Evolutionary conservation across 2,797 vertebrate genomes (phyloP).

Genomic region (Neosilurus hyrtlii): DNA sequence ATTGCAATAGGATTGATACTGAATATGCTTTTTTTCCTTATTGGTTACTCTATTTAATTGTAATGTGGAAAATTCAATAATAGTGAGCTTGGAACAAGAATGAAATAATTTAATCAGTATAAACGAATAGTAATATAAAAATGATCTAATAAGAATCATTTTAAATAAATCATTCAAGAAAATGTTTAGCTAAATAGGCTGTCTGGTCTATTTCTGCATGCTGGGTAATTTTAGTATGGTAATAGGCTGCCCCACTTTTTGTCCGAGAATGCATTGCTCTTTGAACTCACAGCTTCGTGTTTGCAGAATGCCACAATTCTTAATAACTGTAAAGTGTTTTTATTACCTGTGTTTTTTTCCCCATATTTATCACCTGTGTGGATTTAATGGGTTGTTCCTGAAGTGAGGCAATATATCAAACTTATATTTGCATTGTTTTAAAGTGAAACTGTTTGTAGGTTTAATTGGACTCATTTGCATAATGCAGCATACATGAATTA

Average conservation of each 20-base stretch:
- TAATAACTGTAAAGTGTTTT: not conserved
- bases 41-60: not conserved
- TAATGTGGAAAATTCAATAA: not conserved
- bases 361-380: not conserved
- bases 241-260: constrained; percentile 32
- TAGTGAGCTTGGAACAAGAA: not conserved
- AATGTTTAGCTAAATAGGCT: not conserved
- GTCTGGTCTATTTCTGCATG: not conserved
- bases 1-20: not conserved
- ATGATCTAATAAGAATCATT: not conserved
- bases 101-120: too few relatives aligned
- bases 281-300: constrained; percentile 21
- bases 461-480: constrained; percentile 29
- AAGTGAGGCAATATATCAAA: not conserved
- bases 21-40: not conserved
- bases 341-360: not conserved
- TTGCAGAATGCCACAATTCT: constrained; percentile 5
- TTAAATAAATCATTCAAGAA: not conserved
- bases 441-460: constrained; percentile 22
- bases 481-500: constrained; percentile 12
- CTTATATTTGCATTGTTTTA: not conserved
- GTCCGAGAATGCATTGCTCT: constrained; percentile 7
- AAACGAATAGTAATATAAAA: not conserved
- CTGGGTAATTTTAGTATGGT: constrained; percentile 21
- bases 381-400: not conserved